A percentile compares a stretch with the other conserved stretches of the same genome.
Conservation (phyloP, 2,888 invertebrate genomes). For the Heliothis peltigera region DNA sequence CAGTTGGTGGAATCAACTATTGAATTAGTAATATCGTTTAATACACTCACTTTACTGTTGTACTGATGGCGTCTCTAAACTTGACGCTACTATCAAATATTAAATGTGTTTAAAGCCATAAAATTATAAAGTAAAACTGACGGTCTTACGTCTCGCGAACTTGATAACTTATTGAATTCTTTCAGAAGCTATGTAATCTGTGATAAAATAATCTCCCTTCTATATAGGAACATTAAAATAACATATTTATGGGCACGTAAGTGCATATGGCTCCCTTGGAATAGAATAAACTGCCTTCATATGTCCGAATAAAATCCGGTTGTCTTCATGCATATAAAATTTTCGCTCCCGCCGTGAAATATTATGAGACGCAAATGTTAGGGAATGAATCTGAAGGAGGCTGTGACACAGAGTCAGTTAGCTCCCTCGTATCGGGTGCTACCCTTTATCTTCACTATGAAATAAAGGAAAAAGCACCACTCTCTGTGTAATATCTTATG, state of each 20-base stretch:
- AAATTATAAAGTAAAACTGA: constrained; percentile 55
- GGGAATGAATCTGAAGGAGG: constrained; percentile 79
- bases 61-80: constrained; percentile 70
- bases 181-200: constrained; percentile 8
- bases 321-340: constrained; percentile 84
- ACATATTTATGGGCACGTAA: constrained; percentile 43
- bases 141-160: constrained; percentile 32
- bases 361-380: constrained; percentile 82
- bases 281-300: constrained; percentile 73
- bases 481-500: constrained; percentile 83
- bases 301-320: constrained; percentile 79
- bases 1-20: constrained; percentile 82
- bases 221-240: constrained; percentile 26
- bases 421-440: constrained; percentile 77
- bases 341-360: constrained; percentile 79
- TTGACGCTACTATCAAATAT: constrained; percentile 77
- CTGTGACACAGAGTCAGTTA: constrained; percentile 74
- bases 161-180: constrained; percentile 43
- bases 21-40: constrained; percentile 83
- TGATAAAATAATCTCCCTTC: constrained; percentile 33
- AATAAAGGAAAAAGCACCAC: constrained; percentile 84
- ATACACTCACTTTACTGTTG: constrained; percentile 78
- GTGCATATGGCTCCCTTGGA: constrained; percentile 55
- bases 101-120: constrained; percentile 68
- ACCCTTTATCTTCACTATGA: constrained; percentile 85